Conservation (phyloP, 2,113 vertebrate species). For the Hassar affinis region DNA sequence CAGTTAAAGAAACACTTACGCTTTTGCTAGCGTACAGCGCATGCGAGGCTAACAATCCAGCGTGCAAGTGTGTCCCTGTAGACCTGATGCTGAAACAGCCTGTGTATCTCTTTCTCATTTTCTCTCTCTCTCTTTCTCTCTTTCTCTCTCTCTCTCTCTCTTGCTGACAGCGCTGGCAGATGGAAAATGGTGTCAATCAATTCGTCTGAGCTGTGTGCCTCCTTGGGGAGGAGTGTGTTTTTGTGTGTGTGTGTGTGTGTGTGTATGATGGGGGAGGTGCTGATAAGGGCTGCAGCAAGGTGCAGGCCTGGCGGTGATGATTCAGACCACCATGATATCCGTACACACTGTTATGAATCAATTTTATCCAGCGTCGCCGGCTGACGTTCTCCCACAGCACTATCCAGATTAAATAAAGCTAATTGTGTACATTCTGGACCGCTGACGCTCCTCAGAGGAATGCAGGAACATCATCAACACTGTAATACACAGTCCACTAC, state of each 20-base stretch:
- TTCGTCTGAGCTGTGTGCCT: conserved; percentile 72
- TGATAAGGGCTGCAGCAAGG: conserved; percentile 42
- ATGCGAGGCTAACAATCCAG: conserved; percentile 12
- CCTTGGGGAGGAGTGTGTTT: conserved; percentile 58
- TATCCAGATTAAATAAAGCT: conserved; percentile 13
- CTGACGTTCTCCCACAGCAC: background rate
- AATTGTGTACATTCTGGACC: background rate
- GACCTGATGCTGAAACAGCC: conserved; percentile 58
- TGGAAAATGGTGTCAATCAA: conserved; percentile 77
- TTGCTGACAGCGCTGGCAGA: conserved; percentile 66
- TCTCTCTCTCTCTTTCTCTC: conserved; percentile 36
- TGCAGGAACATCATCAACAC: background rate
- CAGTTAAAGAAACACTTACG: conserved; percentile 28
- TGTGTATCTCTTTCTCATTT: conserved; percentile 49
- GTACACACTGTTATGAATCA: conserved; percentile 33
- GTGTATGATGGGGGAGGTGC: conserved; percentile 34
- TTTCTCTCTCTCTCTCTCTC: conserved; percentile 34
- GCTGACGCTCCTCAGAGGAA: background rate
- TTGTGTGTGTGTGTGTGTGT: conserved; percentile 28
- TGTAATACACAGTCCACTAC: background rate
- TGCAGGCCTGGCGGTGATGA: conserved; percentile 45
- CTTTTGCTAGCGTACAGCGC: background rate
- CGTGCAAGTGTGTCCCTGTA: conserved; percentile 41
- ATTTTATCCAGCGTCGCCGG: background rate
- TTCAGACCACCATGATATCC: conserved; percentile 49